phyloP scores from a whole-genome alignment of 2,113 vertebrate genomes.

The Microtus richardsoni region DNA sequence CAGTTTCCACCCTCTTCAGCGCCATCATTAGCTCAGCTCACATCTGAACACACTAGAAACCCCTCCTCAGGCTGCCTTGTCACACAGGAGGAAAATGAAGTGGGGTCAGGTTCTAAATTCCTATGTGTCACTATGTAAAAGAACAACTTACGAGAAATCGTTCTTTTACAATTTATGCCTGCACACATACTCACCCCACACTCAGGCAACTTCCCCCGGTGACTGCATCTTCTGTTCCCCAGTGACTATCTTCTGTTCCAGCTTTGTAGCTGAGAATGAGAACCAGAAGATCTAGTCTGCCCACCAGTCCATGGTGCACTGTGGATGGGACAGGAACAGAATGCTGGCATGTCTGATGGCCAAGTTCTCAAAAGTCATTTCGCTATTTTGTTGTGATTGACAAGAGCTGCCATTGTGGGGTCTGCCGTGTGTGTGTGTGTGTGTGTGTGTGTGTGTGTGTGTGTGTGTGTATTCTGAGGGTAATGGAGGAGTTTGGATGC shows the following conservation, averaged over 20 bases:
- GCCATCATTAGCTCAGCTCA: neutral
- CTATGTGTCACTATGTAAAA: neutral
- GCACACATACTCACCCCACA: neutral
- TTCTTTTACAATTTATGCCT: neutral
- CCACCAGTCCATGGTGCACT: fast-evolving
- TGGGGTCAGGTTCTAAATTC: too few species aligned
- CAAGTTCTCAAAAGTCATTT: neutral
- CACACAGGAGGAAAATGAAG: neutral
- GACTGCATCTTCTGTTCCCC: neutral
- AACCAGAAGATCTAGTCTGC: neutral
- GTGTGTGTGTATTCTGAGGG: neutral
- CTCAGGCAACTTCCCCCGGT: too few species aligned
- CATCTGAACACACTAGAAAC: neutral
- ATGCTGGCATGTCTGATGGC: fast-evolving
- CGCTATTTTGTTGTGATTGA: neutral
- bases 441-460: neutral
- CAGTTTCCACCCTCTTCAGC: neutral
- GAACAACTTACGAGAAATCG: too few species aligned
- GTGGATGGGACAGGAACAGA: neutral
- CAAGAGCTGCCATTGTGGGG: neutral
- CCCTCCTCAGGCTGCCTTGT: neutral
- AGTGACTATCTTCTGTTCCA: neutral
- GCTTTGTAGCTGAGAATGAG: neutral
- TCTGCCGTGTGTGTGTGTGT: too few species aligned
- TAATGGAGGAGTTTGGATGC: neutral